Evolutionary conservation across 2,797 vertebrate species (phyloP), one percentile per base, ranked within the genome.

Genomic region (Luscinia megarhynchos): DNA sequence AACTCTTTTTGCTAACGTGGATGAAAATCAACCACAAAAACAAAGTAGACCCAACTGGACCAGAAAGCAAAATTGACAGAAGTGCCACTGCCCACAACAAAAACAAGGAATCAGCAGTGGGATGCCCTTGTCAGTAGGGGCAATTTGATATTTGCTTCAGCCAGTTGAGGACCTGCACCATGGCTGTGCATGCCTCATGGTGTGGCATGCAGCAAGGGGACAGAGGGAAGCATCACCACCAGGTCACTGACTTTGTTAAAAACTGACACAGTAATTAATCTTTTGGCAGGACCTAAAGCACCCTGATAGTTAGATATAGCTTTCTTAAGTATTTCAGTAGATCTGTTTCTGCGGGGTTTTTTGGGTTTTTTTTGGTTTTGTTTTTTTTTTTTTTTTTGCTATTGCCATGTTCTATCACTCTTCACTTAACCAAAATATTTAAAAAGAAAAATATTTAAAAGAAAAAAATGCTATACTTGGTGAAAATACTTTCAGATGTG

Each of bases 151-250:
- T 6, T 7, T 54, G 19, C 27, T 64, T 66, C 75, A 55, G 54
- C 5, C 67, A 76, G 30, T 0, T n/a, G 30, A 11, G 12, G 22
- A 70, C 27, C 23, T 27, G 32, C 23, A 19, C 11, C 0, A 0
- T 6, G 30, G 30, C 57, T 46, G 27, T 1, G 9, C 3, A 1
- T 1, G 26, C 70, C 26, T 18, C 34, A 14, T 1, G 10, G 22
- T 12, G 15, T 3, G 4, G 27, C 26, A 17, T 0, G 23, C 14
- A 54, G 43, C 27, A 67, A 64, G 24, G 20, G 24, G 8, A 55
- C 30, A 75, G 67, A 92, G 8, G 6, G 14, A 66, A 63, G 13
- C 1, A 45, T 5, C 12, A 9, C 11, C 34, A 19, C n/a, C 8
- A 40, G 63, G 22, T 21, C 77, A 48, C 24, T 3, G 21, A 26